Evolutionary conservation across 2,888 invertebrate species (phyloP), one percentile per base, ranked within the genome.

Genomic region (Stenchaetothrips biformis): DNA sequence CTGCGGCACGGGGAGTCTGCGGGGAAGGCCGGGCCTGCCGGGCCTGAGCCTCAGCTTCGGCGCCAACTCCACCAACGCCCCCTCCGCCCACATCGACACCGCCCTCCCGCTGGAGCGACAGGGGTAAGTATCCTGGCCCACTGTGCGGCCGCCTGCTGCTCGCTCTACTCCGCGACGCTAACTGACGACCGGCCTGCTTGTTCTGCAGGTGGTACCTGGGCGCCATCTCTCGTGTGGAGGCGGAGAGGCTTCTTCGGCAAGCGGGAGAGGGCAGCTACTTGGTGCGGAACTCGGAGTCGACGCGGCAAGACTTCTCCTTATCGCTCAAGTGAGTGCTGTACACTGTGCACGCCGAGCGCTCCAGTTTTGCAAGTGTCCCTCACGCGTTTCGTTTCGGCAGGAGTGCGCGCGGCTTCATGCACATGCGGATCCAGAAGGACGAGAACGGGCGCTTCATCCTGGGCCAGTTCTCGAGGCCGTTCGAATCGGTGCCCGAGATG

Each of bases 331-430:
- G 90, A 92, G 94, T 91, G 82, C 67, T 81, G n/a, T 49, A 78
- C 47, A 79, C 16, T 80, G 47, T 48, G 18, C 18, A 37, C 37
- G 59, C 59, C 18, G 59, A 37, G n/a, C n/a, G n/a, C n/a, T n/a
- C n/a, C n/a, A n/a, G 37, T 37, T 37, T 37, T 37, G 37, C 37
- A 37, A 37, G 37, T 37, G 37, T 4, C 37, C 9, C 37, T 37
- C 77, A 25, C 27, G 7, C 53, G 37, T 80, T 48, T 80, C 78
- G 80, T 81, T 37, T 81, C 88, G 89, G 49, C 88, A 98, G 98
- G 88, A 97, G 97, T 86, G 94, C 95, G 80, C 92, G 95, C 85
- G 97, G 98, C 79, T 97, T 96, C 85, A 97, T 98, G 95, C 98
- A 98, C 87, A 96, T 98, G 94, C 92, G 97, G 84, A 98, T 98